Conservation (phyloP, 2,797 vertebrate species). For the Pitangus sulphuratus region DNA sequence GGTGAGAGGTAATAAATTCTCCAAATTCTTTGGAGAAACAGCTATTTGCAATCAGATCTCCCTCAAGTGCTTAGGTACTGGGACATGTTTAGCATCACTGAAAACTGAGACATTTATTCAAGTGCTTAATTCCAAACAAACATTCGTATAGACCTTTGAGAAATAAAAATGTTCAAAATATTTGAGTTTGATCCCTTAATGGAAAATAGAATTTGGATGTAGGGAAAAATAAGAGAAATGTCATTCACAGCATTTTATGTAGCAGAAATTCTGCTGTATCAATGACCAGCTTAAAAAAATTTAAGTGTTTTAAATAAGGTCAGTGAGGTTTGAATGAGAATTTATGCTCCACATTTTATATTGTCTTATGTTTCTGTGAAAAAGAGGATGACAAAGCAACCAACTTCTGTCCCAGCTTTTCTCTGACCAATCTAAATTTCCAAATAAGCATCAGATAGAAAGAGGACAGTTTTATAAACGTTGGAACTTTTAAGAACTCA, state of each 20-base stretch:
- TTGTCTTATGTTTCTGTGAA: background rate
- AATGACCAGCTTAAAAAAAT: background rate
- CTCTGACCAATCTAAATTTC: slow-evolving; percentile 57
- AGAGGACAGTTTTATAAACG: background rate
- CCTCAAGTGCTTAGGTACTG: background rate
- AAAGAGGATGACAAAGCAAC: background rate
- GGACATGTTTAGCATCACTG: background rate
- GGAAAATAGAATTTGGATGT: background rate
- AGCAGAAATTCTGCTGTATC: background rate
- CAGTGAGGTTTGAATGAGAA: background rate
- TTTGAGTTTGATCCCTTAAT: background rate
- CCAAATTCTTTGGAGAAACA: background rate
- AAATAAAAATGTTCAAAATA: background rate
- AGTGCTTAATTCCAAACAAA: background rate
- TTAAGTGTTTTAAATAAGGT: background rate
- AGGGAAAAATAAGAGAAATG: background rate
- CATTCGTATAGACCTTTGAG: background rate
- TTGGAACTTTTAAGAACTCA: slow-evolving; percentile 5
- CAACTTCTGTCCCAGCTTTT: background rate
- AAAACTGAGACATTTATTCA: background rate
- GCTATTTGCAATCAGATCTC: background rate
- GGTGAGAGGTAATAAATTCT: background rate
- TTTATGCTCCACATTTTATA: background rate
- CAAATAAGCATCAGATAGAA: background rate
- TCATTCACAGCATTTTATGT: background rate